Base-by-base conservation (phyloP, 1,140 invertebrate genomes). In the Meloidogyne floridensis region DNA sequence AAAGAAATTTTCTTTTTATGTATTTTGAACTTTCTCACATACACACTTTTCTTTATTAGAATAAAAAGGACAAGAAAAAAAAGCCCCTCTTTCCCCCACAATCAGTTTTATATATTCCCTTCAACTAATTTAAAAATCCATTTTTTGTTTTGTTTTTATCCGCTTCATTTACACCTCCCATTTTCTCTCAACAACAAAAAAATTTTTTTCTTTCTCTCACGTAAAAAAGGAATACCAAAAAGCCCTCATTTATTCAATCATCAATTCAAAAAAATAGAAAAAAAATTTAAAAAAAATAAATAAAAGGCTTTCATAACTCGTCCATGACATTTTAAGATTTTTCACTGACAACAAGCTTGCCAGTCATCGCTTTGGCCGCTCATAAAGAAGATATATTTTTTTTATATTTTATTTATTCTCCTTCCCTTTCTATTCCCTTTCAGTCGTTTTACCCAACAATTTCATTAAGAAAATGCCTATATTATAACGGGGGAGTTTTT, bases 311-410 rank as follows among this genome's bases (percentile, higher is more conserved):
- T 47, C 47, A 65, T 7, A 65, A 65, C 59, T 65, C 59, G 59
- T 65, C 59, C 59, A 65, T 65, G 59, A 65, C 59, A 65, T 65
- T 65, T 65, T 6, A 65, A 65, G 59, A 15, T 65, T 65, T 65
- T 65, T 65, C 59, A 65, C 59, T 65, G 59, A 15, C 59, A 65
- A 65, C n/a, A 65, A 65, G 59, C 59, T n/a, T 15, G 59, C 7
- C 59, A 65, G 15, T 65, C 59, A 8, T 65, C 10, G 59, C 59
- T 65, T 65, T 65, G n/a, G 59, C 59, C n/a, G 10, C 13, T 59
- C 4, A 15, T n/a, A 65, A 65, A 65, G 47, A 65, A 65, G n/a
- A 65, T 11, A 59, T 59, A 15, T 59, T n/a, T 65, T 65, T n/a
- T 65, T 65, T 65, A 18, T 65, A 32, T 32, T 32, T 65, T 59